Percentiles rank a stretch among this genome's conserved stretches.
Evolutionary conservation across 1,140 invertebrate genomes (phyloP).

Genomic region (Nasonia longicornis): DNA sequence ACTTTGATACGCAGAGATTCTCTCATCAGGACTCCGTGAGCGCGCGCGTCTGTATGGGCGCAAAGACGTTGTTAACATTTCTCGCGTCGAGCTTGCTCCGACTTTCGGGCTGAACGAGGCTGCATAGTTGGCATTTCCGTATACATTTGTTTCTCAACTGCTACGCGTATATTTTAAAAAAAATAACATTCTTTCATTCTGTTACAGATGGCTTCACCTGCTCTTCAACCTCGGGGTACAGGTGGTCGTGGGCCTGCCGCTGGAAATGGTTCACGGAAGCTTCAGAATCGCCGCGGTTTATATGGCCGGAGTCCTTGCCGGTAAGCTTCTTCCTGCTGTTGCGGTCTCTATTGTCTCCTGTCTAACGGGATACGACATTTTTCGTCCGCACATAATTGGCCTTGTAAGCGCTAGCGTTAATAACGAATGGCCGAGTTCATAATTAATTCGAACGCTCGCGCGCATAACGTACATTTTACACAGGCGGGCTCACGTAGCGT

Average conservation of each 20-base stretch:
- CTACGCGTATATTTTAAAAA: too few species aligned
- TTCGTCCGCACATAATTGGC: neutral
- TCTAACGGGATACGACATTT: neutral
- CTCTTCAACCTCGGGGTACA: slow-evolving; percentile 95
- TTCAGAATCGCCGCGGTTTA: slow-evolving; percentile 91
- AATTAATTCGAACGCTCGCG: too few species aligned
- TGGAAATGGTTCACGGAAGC: slow-evolving; percentile 98
- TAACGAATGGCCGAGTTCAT: too few species aligned
- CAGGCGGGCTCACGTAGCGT: neutral
- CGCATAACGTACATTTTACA: neutral
- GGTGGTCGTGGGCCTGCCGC: slow-evolving; percentile 87
- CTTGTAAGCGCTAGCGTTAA: neutral
- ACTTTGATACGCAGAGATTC: neutral
- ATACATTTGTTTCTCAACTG: neutral
- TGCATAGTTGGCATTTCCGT: too few species aligned
- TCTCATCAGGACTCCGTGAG: neutral
- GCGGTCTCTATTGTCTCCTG: neutral
- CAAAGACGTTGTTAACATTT: slow-evolving; percentile 25
- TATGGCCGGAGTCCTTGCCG: slow-evolving; percentile 92
- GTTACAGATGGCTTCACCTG: slow-evolving; percentile 90
- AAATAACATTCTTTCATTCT: slow-evolving; percentile 50
- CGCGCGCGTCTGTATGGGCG: neutral
- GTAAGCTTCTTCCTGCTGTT: slow-evolving; percentile 61
- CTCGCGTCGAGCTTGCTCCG: slow-evolving; percentile 32
- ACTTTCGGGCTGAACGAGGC: neutral